Base-by-base conservation (phyloP, 2,888 invertebrate species). In the Scaptomyza flava region DNA sequence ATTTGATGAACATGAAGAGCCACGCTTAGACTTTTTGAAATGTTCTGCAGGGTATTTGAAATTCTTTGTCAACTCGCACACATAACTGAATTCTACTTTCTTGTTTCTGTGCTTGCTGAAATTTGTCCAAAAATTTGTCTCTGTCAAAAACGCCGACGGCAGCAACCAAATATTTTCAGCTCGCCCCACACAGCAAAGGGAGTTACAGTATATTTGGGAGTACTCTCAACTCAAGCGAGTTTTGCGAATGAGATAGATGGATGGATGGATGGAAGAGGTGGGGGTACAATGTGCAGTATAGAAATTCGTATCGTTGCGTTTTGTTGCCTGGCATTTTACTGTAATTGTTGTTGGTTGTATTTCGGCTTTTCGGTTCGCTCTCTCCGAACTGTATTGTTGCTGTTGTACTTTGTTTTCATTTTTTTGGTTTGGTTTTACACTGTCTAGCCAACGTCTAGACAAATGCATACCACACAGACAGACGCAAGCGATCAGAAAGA, bases 371-470 rank as follows among this genome's bases (percentile, higher is more conserved):
- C 54, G 72, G 66, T 59, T 59, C 38, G 57, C 31, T 17, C 48
- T 38, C 38, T 38, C 38, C n/a, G 20, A 41, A 41, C 41, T 41
- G 41, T 41, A 41, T 41, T 41, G 41, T 41, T 34, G n/a, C 33
- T 34, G 50, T 6, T 50, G 50, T 51, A n/a, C 11, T 27, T 27
- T 50, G 9, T 34, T 11, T 27, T n/a, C 2, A 2, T n/a, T 2
- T 46, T 45, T n/a, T 30, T 62, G 63, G 68, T 86, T 88, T 86
- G 91, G 91, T 90, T 90, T 91, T 90, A 89, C 89, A 90, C 90
- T 89, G 90, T 90, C 90, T 90, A 90, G 90, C 91, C 90, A 89
- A 86, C 87, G 90, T 91, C 90, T 90, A 91, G 90, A 90, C 90
- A 83, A 90, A 87, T 86, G 86, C 86, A 86, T 86, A 86, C 89